phyloP scores from a whole-genome alignment of 2,888 invertebrate species.

The Machimus atricapillus region DNA sequence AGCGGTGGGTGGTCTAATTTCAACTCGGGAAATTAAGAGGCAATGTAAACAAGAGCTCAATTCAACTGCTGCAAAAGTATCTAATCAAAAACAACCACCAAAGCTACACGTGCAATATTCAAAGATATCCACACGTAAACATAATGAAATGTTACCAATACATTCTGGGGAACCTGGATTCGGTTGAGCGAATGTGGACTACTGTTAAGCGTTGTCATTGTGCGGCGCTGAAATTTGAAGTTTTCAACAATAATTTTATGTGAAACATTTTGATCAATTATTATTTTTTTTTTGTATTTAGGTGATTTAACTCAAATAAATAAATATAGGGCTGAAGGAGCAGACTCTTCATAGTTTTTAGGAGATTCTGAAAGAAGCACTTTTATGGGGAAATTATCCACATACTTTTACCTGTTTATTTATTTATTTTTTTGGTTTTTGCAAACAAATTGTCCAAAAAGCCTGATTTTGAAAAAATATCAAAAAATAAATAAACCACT shows the following conservation, averaged over 20 bases:
- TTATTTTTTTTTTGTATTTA: background rate
- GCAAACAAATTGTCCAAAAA: background rate
- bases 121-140: conserved; percentile 40
- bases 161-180: conserved; percentile 64
- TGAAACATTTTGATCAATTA: conserved; percentile 39
- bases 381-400: background rate
- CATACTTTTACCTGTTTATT: background rate
- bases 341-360: background rate
- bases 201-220: conserved; percentile 64
- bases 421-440: background rate
- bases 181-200: conserved; percentile 64
- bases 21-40: background rate
- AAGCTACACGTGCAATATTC: conserved; percentile 35
- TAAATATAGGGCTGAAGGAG: background rate
- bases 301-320: conserved; percentile 1
- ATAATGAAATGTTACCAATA: conserved; percentile 59
- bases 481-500: background rate
- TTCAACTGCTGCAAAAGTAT: background rate
- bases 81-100: conserved; percentile 15
- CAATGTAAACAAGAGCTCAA: background rate
- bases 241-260: conserved; percentile 51
- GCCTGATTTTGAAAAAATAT: background rate
- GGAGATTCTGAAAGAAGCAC: background rate
- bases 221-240: conserved; percentile 62
- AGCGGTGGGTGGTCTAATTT: background rate